Conservation (phyloP, 2,113 vertebrate species). For the Neolamprologus cancellatus region DNA sequence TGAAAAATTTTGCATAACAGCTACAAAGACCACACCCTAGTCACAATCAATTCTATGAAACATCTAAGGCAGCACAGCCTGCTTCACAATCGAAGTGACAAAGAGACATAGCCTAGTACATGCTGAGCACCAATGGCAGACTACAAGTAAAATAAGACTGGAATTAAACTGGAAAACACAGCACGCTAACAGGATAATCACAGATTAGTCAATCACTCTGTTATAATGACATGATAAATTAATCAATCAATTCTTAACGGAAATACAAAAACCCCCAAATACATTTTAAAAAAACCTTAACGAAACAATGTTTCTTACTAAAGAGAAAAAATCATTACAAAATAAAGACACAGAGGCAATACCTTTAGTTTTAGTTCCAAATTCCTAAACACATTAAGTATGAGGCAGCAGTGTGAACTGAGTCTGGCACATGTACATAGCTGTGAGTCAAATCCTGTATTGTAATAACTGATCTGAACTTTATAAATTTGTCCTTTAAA, state of each 20-base stretch:
- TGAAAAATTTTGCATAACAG: background rate
- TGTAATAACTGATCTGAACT: background rate
- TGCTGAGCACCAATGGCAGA: background rate
- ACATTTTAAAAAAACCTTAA: accelerated
- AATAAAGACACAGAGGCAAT: background rate
- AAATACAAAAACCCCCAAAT: accelerated
- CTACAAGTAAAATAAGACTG: background rate
- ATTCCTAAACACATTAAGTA: background rate
- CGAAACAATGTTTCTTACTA: background rate
- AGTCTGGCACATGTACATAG: background rate
- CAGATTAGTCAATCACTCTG: background rate
- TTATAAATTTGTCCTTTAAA: background rate
- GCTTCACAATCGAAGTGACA: background rate
- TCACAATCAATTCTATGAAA: background rate
- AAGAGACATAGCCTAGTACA: background rate
- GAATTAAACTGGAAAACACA: background rate
- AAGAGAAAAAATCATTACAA: background rate
- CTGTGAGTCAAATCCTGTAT: background rate
- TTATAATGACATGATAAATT: accelerated
- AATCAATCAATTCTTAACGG: background rate
- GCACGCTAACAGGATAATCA: background rate
- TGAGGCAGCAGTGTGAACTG: background rate
- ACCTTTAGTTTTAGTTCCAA: background rate
- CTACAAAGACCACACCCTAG: background rate
- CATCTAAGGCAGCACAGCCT: background rate